Evolutionary conservation across 1,140 invertebrate genomes (phyloP).

Genomic region (Hyles vespertilio): DNA sequence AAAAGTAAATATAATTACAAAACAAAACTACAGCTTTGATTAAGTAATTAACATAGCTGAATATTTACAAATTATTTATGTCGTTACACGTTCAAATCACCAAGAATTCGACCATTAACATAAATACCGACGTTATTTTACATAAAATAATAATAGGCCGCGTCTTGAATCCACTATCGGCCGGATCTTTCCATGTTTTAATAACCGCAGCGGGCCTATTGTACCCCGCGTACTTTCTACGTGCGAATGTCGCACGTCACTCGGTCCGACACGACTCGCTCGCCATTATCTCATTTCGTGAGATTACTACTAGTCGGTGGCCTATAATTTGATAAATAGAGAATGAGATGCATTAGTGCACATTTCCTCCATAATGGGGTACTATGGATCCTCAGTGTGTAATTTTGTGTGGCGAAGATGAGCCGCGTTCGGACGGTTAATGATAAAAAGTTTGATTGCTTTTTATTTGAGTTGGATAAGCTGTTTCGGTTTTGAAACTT

Average conservation of each 20-base stretch:
- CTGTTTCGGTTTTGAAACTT: too few species aligned
- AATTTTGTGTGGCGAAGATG: constrained; percentile 65
- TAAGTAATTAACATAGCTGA: too few species aligned
- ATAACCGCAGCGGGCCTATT: not conserved
- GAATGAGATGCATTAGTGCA: constrained; percentile 71
- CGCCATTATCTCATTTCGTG: constrained; percentile 56
- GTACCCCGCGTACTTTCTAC: constrained; percentile 14
- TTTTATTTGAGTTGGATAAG: constrained; percentile 20
- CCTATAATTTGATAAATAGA: constrained; percentile 73
- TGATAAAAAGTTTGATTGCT: constrained; percentile 23
- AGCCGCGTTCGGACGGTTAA: constrained; percentile 14
- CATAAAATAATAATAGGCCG: too few species aligned
- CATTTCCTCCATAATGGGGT: constrained; percentile 60
- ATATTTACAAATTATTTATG: too few species aligned
- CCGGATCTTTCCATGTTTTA: too few species aligned
- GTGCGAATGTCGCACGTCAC: constrained; percentile 38
- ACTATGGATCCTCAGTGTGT: constrained; percentile 47
- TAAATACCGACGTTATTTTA: too few species aligned
- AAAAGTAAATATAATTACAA: too few species aligned
- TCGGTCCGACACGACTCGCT: constrained; percentile 38
- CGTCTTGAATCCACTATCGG: too few species aligned
- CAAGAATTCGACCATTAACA: too few species aligned
- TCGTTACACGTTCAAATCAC: too few species aligned
- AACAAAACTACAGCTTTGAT: too few species aligned
- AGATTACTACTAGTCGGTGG: constrained; percentile 47